A percentile compares a stretch with the other conserved stretches of the same genome.
Evolutionary conservation across 2,797 vertebrate species (phyloP).

Genomic region (Peromyscus eremicus): DNA sequence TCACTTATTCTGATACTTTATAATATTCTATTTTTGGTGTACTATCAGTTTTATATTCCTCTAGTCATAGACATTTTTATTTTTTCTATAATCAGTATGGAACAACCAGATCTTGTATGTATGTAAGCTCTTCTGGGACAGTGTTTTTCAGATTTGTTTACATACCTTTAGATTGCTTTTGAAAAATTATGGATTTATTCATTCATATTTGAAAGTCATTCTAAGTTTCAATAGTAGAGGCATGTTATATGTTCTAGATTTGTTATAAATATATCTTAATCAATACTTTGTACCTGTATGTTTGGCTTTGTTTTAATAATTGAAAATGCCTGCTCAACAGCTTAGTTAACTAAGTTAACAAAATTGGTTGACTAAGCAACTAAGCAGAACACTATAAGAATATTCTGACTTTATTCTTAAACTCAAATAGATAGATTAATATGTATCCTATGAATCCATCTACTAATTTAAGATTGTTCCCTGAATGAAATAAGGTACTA

Average conservation of each 20-base stretch:
- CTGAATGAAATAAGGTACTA: slow-evolving; percentile 26
- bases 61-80: slow-evolving; percentile 30
- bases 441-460: slow-evolving; percentile 3
- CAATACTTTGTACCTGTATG: slow-evolving; percentile 26
- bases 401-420: slow-evolving; percentile 50
- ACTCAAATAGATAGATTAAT: slow-evolving; percentile 51
- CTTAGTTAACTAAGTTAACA: slow-evolving; percentile 25
- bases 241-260: neutral
- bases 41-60: slow-evolving; percentile 23
- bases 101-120: slow-evolving; percentile 31
- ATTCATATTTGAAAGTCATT: slow-evolving; percentile 37
- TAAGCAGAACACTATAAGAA: slow-evolving; percentile 52
- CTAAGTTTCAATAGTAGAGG: slow-evolving; percentile 33
- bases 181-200: slow-evolving; percentile 42
- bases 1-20: slow-evolving; percentile 65
- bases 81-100: slow-evolving; percentile 54
- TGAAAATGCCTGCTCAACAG: slow-evolving; percentile 12
- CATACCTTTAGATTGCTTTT: slow-evolving; percentile 5
- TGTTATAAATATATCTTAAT: slow-evolving; percentile 38
- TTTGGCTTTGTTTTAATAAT: slow-evolving; percentile 57
- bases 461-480: slow-evolving; percentile 58
- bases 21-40: neutral
- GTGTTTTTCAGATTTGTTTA: slow-evolving; percentile 45
- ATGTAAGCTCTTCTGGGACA: slow-evolving; percentile 10
- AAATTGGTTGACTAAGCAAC: slow-evolving; percentile 15